Percentiles rank a stretch among this genome's conserved stretches.
Conservation (phyloP, 1,140 invertebrate species). For the Ectropis grisescens region DNA sequence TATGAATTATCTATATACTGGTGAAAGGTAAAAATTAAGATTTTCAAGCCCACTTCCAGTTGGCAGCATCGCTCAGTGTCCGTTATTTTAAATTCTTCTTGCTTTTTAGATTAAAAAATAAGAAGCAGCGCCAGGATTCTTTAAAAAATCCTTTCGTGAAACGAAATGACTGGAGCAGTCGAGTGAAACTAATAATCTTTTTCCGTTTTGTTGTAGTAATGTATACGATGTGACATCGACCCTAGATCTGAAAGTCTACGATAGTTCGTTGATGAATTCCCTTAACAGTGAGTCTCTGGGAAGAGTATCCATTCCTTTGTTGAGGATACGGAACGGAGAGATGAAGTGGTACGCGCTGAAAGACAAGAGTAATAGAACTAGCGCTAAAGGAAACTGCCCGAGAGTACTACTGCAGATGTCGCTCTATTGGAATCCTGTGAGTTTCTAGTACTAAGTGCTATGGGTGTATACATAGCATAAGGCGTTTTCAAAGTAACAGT, state of each 20-base stretch:
- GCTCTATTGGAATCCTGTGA: constrained; percentile 49
- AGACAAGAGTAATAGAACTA: constrained; percentile 28
- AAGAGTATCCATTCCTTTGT: constrained; percentile 42
- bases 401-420: constrained; percentile 65
- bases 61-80: too few species aligned
- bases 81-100: too few species aligned
- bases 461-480: too few species aligned
- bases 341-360: constrained; percentile 47
- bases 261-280: constrained; percentile 28
- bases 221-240: constrained; percentile 97
- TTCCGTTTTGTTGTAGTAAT: constrained; percentile 75
- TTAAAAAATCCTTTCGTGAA: too few species aligned
- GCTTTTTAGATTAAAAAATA: too few species aligned
- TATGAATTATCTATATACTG: too few species aligned
- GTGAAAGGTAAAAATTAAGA: too few species aligned
- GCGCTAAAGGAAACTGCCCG: constrained; percentile 43
- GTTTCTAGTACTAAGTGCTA: constrained; percentile 18
- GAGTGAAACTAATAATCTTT: constrained; percentile 1
- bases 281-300: constrained; percentile 82
- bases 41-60: too few species aligned
- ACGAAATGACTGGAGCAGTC: too few species aligned
- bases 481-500: too few species aligned
- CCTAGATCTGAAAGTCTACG: constrained; percentile 88
- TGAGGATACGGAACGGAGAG: constrained; percentile 33
- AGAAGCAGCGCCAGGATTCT: too few species aligned